phyloP scores from a whole-genome alignment of 2,888 invertebrate species.

The Flexamia atlantica region DNA sequence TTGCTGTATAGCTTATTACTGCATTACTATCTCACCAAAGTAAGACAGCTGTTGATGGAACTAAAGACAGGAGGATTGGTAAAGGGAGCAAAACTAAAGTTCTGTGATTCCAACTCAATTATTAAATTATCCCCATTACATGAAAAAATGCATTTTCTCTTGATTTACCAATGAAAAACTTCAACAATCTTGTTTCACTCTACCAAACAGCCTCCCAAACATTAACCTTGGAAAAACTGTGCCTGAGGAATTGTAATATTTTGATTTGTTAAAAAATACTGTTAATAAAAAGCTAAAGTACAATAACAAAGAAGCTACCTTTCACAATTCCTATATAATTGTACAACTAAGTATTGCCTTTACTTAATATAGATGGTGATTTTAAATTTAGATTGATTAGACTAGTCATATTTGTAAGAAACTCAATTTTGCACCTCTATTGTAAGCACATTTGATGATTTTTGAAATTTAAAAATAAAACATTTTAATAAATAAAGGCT shows the following conservation, averaged over 20 bases:
- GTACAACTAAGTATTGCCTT: slow-evolving; percentile 56
- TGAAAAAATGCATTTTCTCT: no score
- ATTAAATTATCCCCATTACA: no score
- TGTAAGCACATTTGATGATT: slow-evolving; percentile 43
- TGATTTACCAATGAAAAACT: no score
- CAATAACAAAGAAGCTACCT: slow-evolving; percentile 6
- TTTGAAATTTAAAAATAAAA: slow-evolving; percentile 38
- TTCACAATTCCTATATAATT: slow-evolving; percentile 49
- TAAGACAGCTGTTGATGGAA: no score
- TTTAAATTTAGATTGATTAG: slow-evolving; percentile 36
- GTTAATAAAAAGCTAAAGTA: slow-evolving; percentile 32
- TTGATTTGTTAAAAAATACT: slow-evolving; percentile 19
- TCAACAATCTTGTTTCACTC: no score
- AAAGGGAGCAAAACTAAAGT: no score
- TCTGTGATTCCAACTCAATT: no score
- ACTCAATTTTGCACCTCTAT: slow-evolving; percentile 49
- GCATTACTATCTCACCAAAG: no score
- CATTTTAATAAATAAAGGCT: slow-evolving; percentile 2
- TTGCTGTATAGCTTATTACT: no score
- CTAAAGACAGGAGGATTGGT: no score
- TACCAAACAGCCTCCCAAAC: no score
- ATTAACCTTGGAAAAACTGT: slow-evolving; percentile 51
- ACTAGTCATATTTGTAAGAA: slow-evolving; percentile 31
- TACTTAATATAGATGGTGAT: slow-evolving; percentile 33
- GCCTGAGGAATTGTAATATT: slow-evolving; percentile 56